Evolutionary conservation across 2,888 invertebrate genomes (phyloP).

Genomic region (Homarus gammarus): DNA sequence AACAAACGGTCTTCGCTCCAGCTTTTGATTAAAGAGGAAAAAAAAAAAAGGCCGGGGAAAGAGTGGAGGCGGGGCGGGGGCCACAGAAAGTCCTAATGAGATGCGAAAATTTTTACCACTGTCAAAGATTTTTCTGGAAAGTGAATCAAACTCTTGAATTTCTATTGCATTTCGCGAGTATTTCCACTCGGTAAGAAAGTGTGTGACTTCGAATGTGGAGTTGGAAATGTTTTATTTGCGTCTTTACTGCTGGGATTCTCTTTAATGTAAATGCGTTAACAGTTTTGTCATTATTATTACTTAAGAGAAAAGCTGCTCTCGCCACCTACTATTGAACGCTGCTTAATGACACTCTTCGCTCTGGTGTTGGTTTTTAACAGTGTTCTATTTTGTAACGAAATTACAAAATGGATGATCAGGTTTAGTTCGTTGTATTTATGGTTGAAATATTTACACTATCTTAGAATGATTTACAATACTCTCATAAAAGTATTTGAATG

Average conservation of each 20-base stretch:
- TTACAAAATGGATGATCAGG: conserved; percentile 56
- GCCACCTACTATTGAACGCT: conserved; percentile 23
- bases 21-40: conserved; percentile 70
- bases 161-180: conserved; percentile 72
- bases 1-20: conserved; percentile 70
- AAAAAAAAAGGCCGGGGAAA: conserved; percentile 29
- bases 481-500: no score
- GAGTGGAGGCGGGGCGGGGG: conserved; percentile 63
- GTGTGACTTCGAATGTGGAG: conserved; percentile 59
- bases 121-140: conserved; percentile 61
- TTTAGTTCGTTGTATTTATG: not conserved
- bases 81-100: conserved; percentile 73
- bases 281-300: conserved; percentile 35
- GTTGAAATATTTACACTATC: not conserved
- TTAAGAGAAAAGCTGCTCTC: not conserved
- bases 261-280: conserved; percentile 11
- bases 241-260: not conserved
- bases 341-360: conserved; percentile 29
- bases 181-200: conserved; percentile 56
- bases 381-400: not conserved
- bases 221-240: not conserved
- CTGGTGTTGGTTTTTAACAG: not conserved
- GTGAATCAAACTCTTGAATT: conserved; percentile 73
- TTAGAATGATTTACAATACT: not conserved
- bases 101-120: conserved; percentile 70